Conservation (phyloP, 2,888 invertebrate genomes). For the Loripinus fragilis region DNA sequence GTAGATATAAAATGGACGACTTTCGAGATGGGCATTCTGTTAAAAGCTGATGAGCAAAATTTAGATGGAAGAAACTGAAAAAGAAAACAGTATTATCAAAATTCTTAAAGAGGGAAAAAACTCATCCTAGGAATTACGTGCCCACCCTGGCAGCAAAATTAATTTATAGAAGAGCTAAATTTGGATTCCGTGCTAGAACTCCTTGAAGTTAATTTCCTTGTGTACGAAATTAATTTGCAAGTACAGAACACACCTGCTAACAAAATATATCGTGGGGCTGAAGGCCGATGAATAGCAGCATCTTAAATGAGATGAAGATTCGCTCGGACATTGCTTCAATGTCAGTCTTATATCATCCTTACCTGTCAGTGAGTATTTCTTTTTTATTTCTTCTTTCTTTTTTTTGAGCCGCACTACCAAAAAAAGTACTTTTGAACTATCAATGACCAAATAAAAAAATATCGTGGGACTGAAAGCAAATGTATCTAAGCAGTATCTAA, state of each 20-base stretch:
- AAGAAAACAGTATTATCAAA: too few species aligned
- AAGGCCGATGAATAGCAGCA: not conserved
- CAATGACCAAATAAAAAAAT: not conserved
- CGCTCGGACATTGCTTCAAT: constrained; percentile 15
- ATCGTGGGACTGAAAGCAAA: too few species aligned
- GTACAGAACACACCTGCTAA: not conserved
- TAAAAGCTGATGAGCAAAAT: too few species aligned
- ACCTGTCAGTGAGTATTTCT: constrained; percentile 4
- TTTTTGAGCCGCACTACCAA: too few species aligned
- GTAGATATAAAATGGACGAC: too few species aligned
- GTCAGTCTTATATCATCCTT: constrained; percentile 7
- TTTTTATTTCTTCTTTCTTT: too few species aligned
- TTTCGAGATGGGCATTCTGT: too few species aligned
- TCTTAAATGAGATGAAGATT: constrained; percentile 6
- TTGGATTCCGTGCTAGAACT: not conserved
- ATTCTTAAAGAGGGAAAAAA: too few species aligned
- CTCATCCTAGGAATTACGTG: too few species aligned
- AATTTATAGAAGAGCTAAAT: not conserved
- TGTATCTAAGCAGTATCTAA: too few species aligned
- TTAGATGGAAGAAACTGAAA: too few species aligned
- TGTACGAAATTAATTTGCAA: constrained; percentile 11
- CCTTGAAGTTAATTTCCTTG: not conserved
- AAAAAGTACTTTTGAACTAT: not conserved
- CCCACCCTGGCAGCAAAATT: not conserved
- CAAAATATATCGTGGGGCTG: not conserved